phyloP scores from a whole-genome alignment of 2,797 vertebrate species.

The Urophycis tenuis region DNA sequence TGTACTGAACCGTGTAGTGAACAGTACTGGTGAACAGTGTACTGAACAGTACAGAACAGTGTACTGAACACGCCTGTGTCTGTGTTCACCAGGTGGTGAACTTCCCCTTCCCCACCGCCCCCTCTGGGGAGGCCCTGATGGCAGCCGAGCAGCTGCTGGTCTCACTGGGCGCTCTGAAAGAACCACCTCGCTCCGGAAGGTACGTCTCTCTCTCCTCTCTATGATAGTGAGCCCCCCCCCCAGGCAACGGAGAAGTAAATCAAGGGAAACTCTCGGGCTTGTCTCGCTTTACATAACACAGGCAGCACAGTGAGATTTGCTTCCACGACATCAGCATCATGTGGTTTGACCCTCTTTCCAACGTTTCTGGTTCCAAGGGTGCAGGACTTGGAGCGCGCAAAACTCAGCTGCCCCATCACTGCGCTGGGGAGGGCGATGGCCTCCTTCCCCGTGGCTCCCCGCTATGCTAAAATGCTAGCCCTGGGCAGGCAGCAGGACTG shows the following conservation, averaged over 20 bases:
- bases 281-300: neutral
- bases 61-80: constrained; percentile 7
- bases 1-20: too few relatives aligned
- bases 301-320: neutral
- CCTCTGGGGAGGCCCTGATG: constrained; percentile 77
- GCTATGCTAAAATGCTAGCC: constrained; percentile 91
- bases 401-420: constrained; percentile 85
- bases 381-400: constrained; percentile 72
- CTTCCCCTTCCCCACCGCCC: constrained; percentile 90
- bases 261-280: neutral
- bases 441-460: constrained; percentile 88
- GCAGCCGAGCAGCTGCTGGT: constrained; percentile 89
- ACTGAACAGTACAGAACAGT: too few relatives aligned
- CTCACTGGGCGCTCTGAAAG: constrained; percentile 84
- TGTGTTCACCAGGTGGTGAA: constrained; percentile 81
- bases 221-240: neutral
- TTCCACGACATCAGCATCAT: neutral
- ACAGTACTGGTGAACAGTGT: too few relatives aligned
- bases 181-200: constrained; percentile 74
- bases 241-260: neutral
- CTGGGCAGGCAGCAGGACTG: constrained; percentile 83
- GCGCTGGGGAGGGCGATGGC: constrained; percentile 87
- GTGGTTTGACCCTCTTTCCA: neutral
- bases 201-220: constrained; percentile 37
- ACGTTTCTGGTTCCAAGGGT: constrained; percentile 58